Evolutionary conservation across 2,797 vertebrate species (phyloP).

Genomic region (Hippocampus kuda): DNA sequence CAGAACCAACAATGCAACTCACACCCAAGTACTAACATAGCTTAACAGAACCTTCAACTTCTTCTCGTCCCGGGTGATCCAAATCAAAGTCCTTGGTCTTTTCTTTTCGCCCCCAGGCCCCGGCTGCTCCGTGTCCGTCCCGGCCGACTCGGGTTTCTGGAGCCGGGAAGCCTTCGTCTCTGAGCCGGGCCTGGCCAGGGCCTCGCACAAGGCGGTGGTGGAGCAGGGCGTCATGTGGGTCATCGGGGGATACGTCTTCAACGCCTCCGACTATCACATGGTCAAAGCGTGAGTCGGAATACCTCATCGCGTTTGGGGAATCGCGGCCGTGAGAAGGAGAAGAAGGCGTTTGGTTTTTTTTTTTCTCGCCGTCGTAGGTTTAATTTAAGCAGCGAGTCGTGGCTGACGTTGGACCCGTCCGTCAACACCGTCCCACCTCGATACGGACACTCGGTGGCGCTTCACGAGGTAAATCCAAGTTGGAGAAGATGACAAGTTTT

Average conservation of each 20-base stretch:
- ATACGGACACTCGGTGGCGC: constrained; percentile 86
- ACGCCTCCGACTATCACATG: constrained; percentile 85
- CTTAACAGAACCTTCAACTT: too few species aligned
- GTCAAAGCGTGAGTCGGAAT: constrained; percentile 83
- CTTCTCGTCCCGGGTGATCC: background rate
- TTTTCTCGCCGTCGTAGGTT: constrained; percentile 60
- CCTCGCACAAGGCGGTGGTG: constrained; percentile 86
- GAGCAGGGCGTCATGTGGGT: constrained; percentile 87
- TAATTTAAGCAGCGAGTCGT: constrained; percentile 74
- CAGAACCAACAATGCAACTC: too few species aligned
- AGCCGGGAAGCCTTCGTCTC: constrained; percentile 68
- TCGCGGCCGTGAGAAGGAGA: background rate
- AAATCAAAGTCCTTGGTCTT: background rate
- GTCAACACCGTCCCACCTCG: constrained; percentile 79
- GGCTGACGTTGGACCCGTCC: constrained; percentile 75
- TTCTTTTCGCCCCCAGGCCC: constrained; percentile 63
- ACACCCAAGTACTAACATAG: background rate
- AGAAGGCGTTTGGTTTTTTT: background rate
- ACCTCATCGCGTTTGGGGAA: too few species aligned
- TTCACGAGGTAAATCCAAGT: constrained; percentile 69
- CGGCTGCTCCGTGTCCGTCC: constrained; percentile 80
- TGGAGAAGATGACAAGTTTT: background rate
- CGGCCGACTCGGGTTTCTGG: constrained; percentile 89
- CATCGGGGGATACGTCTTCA: constrained; percentile 94
- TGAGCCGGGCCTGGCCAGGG: constrained; percentile 71